Evolutionary conservation across 2,888 invertebrate genomes (phyloP), one percentile per base, ranked within the genome.

Genomic region (Melieria crassipennis): DNA sequence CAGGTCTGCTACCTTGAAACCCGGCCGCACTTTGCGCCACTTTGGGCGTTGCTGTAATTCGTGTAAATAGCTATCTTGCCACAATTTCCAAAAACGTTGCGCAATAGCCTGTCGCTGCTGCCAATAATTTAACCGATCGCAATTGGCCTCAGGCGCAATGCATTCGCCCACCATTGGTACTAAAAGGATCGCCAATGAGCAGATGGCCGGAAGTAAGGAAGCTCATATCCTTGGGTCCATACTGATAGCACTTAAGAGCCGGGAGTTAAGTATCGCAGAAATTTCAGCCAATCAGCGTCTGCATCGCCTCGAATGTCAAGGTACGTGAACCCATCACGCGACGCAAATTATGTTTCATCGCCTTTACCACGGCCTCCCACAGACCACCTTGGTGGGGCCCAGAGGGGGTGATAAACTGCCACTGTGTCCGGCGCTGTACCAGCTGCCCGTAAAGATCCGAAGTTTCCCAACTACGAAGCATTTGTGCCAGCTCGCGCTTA

Each of bases 211-310:
- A 61, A 7, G 70, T 72, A 30, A 70, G 45, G 10, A 57, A 42
- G 4, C 16, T 66, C 11, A 73, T 30, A 13, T 74, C 65, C 10
- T 43, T 16, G 62, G 64, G 68, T 72, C 65, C 4, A 69, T 47
- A 56, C 65, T 69, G 45, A 52, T 58, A 7, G 67, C 61, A 16
- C 69, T 68, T 6, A 74, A 45, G 5, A 64, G 69, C 6, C 70
- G 46, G 11, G 72, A 72, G 47, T 69, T 69, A n/a, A 71, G 71
- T 16, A 70, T 50, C 30, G 71, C 71, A 16, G 63, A 78, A 43
- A 80, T 77, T 70, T 80, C 78, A 13, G 70, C 65, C 4, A 78
- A 13, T n/a, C 2, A 80, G 42, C 6, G 79, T 82, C 30, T 72
- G 57, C 45, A 80, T 71, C 65, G 82, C 78, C 71, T 81, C 78